A percentile compares a stretch with the other conserved stretches of the same genome.
Evolutionary conservation across 1,140 invertebrate genomes (phyloP).

Genomic region (Platorchestia sp.): DNA sequence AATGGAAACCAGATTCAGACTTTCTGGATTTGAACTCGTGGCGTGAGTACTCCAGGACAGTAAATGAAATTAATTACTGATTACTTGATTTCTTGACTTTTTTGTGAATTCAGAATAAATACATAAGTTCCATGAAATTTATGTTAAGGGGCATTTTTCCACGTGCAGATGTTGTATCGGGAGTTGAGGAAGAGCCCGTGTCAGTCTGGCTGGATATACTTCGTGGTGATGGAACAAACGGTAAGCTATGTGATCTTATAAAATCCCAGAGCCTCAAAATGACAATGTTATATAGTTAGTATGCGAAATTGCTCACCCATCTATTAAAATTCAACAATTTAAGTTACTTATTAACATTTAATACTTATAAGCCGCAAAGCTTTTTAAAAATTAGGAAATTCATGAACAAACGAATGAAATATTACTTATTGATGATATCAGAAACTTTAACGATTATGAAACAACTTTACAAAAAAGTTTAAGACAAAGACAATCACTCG

Average conservation of each 20-base stretch:
- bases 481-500: too few relatives aligned
- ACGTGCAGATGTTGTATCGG: not conserved
- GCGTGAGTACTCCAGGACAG: not conserved
- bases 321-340: too few relatives aligned
- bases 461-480: too few relatives aligned
- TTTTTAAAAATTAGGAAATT: too few relatives aligned
- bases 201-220: constrained; percentile 28
- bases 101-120: not conserved
- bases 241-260: not conserved
- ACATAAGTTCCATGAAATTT: not conserved
- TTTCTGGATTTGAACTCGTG: constrained; percentile 2
- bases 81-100: not conserved
- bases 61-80: not conserved
- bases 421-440: too few relatives aligned
- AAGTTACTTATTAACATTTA: too few relatives aligned
- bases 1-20: not conserved
- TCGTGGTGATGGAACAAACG: constrained; percentile 6
- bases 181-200: not conserved
- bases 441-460: too few relatives aligned
- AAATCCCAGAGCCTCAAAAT: too few relatives aligned
- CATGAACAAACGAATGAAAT: too few relatives aligned
- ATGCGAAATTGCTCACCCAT: too few relatives aligned
- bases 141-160: not conserved
- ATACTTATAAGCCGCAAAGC: too few relatives aligned
- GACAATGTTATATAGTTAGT: too few relatives aligned